Percentiles rank a stretch among this genome's conserved stretches.
phyloP scores from a whole-genome alignment of 2,113 vertebrate species.

The Callipepla squamata region DNA sequence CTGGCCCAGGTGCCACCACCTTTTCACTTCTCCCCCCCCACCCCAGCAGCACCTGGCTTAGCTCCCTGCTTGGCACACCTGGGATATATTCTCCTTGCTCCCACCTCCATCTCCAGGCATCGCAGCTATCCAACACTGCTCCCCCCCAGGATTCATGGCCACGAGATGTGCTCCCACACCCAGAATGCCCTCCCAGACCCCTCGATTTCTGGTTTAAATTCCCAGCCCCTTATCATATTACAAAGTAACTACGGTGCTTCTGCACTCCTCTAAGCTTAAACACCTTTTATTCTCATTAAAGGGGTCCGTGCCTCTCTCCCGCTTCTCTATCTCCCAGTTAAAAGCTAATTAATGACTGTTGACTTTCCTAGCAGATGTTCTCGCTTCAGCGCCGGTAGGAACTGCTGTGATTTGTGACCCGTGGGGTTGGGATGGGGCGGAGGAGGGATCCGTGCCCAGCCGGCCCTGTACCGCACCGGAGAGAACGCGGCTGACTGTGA shows the following conservation, averaged over 20 bases:
- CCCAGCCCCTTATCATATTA: conserved; percentile 58
- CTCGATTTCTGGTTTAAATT: conserved; percentile 53
- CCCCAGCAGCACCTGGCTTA: background rate
- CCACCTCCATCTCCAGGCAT: background rate
- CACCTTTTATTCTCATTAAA: conserved; percentile 70
- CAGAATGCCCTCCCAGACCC: background rate
- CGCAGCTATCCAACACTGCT: background rate
- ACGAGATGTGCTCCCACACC: background rate
- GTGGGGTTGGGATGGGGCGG: conserved; percentile 14
- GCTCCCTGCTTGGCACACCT: background rate
- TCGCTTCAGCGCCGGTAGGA: conserved; percentile 22
- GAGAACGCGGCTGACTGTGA: conserved; percentile 60
- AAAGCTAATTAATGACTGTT: conserved; percentile 68
- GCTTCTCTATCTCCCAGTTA: conserved; percentile 56
- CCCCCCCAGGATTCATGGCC: too few species aligned
- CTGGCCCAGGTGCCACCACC: background rate
- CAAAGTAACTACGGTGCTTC: conserved; percentile 24
- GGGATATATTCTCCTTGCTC: background rate
- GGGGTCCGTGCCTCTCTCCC: background rate
- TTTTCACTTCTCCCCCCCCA: background rate
- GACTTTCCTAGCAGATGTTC: conserved; percentile 71
- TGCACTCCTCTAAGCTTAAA: conserved; percentile 23
- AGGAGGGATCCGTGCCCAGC: conserved; percentile 8
- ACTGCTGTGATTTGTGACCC: conserved; percentile 50
- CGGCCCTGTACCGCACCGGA: conserved; percentile 16